Base-by-base conservation (phyloP, 1,140 invertebrate species). In the Conus ventricosus region DNA sequence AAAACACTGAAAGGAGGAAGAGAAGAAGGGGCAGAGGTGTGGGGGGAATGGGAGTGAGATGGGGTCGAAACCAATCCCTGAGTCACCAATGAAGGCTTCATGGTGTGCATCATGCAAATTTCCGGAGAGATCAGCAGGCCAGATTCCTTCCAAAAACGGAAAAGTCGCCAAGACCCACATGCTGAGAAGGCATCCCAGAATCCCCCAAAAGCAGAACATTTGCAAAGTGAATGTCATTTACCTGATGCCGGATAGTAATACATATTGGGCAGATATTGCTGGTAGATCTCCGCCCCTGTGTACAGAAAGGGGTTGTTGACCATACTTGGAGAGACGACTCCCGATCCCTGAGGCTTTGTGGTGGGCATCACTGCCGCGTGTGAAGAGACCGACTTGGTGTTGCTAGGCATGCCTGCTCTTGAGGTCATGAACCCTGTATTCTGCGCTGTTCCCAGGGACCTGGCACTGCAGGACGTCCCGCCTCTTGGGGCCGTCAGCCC, bases 231-330 rank as follows among this genome's bases (percentile, higher is more conserved):
- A 39, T 5, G 0, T 17, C 7, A 20, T 20, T 84, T 84, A 84
- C 82, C 82, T 84, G 82, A 8, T 5, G 23, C 10, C 7, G 54
- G 15, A 84, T 84, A 84, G 82, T 63, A 84, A 84, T 63, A 84
- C 54, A 63, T 39, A 63, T 83, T 83, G 5, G 54, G 54, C 6
- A 4, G 25, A 55, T 63, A 81, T 15, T 13, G 51, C 80, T 81
- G 80, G 80, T 23, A 81, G 51, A 54, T 20, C 7, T 81, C 80
- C 8, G 15, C 15, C 25, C 76, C 76, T 53, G 51, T 10, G 39
- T 20, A 81, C 80, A 54, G 6, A 55, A 54, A 54, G 13, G 10
- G 51, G 54, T 81, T 13, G 23, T 78, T 8, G 23, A n/a, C 11
- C 8, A 13, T 51, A 27, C 76, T 80, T 11, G 25, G 25, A 13